phyloP scores from a whole-genome alignment of 2,113 vertebrate species.

The Donacobius atricapilla region DNA sequence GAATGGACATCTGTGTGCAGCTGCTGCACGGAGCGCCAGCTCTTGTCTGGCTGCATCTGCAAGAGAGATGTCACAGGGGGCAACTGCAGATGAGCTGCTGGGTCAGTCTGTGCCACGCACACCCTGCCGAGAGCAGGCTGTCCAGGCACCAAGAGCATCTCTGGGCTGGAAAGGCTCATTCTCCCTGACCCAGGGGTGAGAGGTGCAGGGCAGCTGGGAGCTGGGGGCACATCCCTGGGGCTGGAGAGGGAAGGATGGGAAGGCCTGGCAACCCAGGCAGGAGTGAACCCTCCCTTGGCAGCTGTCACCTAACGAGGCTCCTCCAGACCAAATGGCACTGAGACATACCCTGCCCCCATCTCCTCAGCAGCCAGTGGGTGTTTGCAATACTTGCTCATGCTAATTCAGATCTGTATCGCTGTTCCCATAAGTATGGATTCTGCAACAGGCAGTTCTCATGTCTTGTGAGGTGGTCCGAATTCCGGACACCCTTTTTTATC shows the following conservation, averaged over 20 bases:
- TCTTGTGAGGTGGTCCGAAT: not conserved
- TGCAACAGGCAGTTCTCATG: not conserved
- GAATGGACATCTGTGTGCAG: not conserved
- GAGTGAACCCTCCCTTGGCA: not conserved
- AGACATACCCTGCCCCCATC: accelerated
- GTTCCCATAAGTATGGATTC: not conserved
- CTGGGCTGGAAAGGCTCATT: accelerated
- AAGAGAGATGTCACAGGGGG: not conserved
- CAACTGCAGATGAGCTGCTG: not conserved
- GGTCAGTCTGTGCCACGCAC: not conserved
- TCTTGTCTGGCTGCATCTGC: not conserved
- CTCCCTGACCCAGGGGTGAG: accelerated
- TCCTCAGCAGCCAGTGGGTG: not conserved
- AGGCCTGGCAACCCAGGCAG: accelerated
- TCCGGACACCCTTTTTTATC: not conserved
- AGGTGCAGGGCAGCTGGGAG: not conserved
- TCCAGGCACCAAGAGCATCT: not conserved
- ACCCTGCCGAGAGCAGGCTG: not conserved
- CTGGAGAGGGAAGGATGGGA: not conserved
- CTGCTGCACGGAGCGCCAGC: not conserved
- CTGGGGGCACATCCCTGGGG: not conserved
- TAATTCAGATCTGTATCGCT: not conserved
- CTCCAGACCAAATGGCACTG: not conserved
- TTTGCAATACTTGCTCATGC: not conserved
- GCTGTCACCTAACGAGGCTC: accelerated